These are phyloP conservation scores for Hedychridium roseum DNA, from an alignment of 2,888 invertebrate species.

Conservation along the genomic window DNA sequence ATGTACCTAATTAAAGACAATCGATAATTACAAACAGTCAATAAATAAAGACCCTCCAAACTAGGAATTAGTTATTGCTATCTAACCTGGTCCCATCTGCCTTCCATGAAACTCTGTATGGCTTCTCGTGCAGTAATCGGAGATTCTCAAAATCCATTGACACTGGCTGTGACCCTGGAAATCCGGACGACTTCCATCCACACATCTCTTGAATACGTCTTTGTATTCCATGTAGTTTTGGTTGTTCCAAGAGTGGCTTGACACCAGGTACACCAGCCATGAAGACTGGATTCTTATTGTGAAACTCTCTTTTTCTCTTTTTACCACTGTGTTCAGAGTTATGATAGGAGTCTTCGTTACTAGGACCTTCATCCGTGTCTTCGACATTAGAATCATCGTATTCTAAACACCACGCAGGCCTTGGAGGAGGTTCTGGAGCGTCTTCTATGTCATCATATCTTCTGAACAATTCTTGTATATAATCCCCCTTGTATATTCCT, in stretches of 20 bases:
- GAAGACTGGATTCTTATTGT: conserved; percentile 75
- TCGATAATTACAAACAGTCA: neutral
- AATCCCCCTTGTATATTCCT: conserved; percentile 98
- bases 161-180: conserved; percentile 97
- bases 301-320: conserved; percentile 65
- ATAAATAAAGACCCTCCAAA: conserved; percentile 6
- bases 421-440: conserved; percentile 74
- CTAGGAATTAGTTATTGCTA: conserved; percentile 11
- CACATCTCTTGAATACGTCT: conserved; percentile 81
- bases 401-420: conserved; percentile 90
- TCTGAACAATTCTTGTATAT: conserved; percentile 89
- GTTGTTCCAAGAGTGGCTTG: conserved; percentile 71
- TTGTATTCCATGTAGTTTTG: conserved; percentile 73
- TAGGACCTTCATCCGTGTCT: conserved; percentile 42
- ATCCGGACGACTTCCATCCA: conserved; percentile 80
- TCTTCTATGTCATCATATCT: conserved; percentile 75
- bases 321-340: conserved; percentile 42
- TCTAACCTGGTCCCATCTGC: conserved; percentile 92
- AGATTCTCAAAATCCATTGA: conserved; percentile 92
- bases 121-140: conserved; percentile 75
- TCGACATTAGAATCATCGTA: conserved; percentile 47
- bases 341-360: conserved; percentile 15
- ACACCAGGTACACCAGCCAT: conserved; percentile 90
- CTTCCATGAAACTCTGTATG: conserved; percentile 98
- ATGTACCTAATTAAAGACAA: conserved; percentile 76